Conservation (phyloP, 2,113 vertebrate species). For the Pelmatolapia mariae region DNA sequence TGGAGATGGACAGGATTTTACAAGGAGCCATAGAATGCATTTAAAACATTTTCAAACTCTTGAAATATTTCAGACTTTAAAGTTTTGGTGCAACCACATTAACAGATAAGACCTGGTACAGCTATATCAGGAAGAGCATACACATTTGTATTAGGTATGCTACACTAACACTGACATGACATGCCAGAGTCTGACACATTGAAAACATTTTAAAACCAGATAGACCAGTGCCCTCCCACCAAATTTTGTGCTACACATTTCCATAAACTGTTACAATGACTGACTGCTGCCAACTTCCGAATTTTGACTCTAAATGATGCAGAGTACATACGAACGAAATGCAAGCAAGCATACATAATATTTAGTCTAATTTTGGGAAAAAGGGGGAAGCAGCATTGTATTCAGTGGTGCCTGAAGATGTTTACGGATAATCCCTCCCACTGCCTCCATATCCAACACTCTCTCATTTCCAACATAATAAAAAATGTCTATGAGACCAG, state of each 20-base stretch:
- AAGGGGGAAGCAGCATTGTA: neutral
- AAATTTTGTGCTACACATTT: neutral
- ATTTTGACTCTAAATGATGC: neutral
- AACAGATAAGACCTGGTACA: neutral
- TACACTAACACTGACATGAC: neutral
- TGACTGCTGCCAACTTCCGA: accelerated
- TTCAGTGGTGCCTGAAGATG: neutral
- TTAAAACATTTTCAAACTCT: neutral
- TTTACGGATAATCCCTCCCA: neutral
- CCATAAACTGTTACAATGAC: neutral
- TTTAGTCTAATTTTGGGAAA: neutral
- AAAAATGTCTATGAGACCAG: neutral
- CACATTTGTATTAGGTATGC: neutral
- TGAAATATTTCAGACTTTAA: neutral
- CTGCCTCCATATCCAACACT: neutral
- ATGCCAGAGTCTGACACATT: neutral
- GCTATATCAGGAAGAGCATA: too few relatives aligned
- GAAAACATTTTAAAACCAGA: neutral
- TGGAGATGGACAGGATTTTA: neutral
- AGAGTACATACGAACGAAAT: neutral
- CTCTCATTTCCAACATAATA: neutral
- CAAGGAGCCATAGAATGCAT: neutral
- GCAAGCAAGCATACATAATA: neutral
- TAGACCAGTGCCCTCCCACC: neutral
- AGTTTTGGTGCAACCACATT: neutral